Conservation (phyloP, 2,797 vertebrate species). For the Coranthus polyacanthus region DNA sequence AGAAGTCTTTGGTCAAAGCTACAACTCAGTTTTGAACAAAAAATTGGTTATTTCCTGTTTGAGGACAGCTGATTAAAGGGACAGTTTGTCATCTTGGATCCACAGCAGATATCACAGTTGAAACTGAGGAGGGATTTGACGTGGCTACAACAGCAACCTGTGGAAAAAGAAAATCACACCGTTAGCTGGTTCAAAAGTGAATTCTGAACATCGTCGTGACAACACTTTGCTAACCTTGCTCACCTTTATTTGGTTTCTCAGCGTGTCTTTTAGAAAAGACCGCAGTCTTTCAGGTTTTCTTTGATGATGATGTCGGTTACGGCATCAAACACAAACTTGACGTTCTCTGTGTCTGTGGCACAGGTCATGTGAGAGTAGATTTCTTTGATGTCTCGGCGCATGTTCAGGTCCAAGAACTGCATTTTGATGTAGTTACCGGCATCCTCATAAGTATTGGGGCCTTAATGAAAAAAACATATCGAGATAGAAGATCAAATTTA, state of each 20-base stretch:
- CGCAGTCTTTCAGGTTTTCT: constrained; percentile 98
- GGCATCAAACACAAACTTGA: constrained; percentile 98
- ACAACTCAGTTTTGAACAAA: constrained; percentile 50
- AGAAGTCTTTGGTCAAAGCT: constrained; percentile 60
- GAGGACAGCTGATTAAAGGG: constrained; percentile 32
- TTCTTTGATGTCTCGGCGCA: constrained; percentile 94
- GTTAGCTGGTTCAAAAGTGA: constrained; percentile 7
- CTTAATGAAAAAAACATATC: constrained; percentile 75
- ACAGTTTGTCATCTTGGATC: constrained; percentile 49
- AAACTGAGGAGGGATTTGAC: constrained; percentile 29
- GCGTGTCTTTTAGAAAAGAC: constrained; percentile 90
- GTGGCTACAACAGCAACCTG: constrained; percentile 52
- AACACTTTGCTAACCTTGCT: background rate
- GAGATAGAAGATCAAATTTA: constrained; percentile 9
- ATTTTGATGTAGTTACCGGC: constrained; percentile 97
- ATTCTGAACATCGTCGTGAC: background rate
- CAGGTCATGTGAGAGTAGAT: constrained; percentile 99
- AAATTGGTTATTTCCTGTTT: constrained; percentile 37
- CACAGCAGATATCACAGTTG: constrained; percentile 29
- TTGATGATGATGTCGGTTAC: constrained; percentile 99
- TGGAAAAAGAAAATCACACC: constrained; percentile 4
- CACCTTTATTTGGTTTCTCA: constrained; percentile 43
- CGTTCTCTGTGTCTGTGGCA: constrained; percentile 98
- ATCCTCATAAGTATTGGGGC: constrained; percentile 96
- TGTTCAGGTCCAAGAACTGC: constrained; percentile 97